Conservation (phyloP, 2,888 invertebrate genomes). For the Crossocerus cetratus region DNA sequence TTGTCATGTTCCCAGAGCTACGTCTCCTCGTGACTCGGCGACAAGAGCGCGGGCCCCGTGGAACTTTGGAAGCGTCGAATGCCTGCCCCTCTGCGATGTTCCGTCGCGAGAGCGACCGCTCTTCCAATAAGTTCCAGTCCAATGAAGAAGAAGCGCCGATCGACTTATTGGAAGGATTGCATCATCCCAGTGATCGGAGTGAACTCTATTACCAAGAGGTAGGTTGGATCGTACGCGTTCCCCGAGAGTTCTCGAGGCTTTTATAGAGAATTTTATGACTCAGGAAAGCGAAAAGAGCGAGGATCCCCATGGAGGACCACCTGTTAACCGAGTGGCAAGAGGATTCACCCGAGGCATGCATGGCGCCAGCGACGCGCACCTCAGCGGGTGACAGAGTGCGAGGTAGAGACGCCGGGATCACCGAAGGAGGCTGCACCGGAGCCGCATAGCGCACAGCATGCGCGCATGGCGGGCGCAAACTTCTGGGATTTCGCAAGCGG, state of each 20-base stretch:
- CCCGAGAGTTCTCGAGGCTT: no score
- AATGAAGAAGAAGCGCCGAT: no score
- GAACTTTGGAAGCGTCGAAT: slow-evolving; percentile 5
- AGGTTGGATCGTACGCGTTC: no score
- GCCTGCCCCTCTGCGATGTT: slow-evolving; percentile 3
- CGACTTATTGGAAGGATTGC: no score
- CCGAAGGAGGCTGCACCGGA: slow-evolving; percentile 15
- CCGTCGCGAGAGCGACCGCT: neutral
- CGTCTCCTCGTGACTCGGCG: slow-evolving; percentile 23
- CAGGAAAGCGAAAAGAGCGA: no score
- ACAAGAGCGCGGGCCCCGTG: slow-evolving; percentile 11
- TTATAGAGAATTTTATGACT: no score
- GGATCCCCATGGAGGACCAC: no score
- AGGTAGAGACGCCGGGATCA: slow-evolving; percentile 21
- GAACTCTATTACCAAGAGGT: no score
- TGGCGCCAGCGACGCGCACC: slow-evolving; percentile 27
- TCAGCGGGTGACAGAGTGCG: slow-evolving; percentile 21
- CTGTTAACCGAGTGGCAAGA: neutral
- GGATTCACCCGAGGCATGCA: slow-evolving; percentile 45
- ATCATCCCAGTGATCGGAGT: no score
- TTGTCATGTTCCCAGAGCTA: slow-evolving; percentile 34
- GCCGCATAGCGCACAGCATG: slow-evolving; percentile 41
- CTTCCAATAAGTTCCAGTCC: no score
- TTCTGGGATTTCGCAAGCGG: slow-evolving; percentile 66
- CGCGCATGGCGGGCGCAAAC: slow-evolving; percentile 50